phyloP scores from a whole-genome alignment of 2,888 invertebrate genomes.

The Caenorhabditis sp. region DNA sequence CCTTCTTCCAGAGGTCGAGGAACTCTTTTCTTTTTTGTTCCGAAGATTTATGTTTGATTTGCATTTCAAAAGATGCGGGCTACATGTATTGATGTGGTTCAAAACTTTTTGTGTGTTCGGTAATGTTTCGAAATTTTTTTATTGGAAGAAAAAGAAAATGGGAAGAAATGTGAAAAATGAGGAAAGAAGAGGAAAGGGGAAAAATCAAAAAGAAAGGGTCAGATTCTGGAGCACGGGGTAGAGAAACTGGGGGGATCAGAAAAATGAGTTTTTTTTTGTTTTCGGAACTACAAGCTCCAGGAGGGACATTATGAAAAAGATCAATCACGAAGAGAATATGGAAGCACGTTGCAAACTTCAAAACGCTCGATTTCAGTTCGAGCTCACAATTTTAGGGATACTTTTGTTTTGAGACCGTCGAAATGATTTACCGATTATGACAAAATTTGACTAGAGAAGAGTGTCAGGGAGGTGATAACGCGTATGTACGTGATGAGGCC shows the following conservation, averaged over 20 bases:
- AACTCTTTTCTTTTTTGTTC: slow-evolving; percentile 31
- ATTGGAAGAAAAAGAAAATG: slow-evolving; percentile 8
- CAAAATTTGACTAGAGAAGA: too few species aligned
- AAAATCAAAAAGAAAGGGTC: slow-evolving; percentile 11
- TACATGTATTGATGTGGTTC: neutral
- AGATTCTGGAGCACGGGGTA: neutral
- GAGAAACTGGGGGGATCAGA: neutral
- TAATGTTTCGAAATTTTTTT: slow-evolving; percentile 18
- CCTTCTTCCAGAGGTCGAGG: slow-evolving; percentile 31
- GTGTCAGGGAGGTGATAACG: too few species aligned
- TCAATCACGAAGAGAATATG: neutral
- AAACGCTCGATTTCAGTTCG: too few species aligned
- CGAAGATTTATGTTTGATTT: slow-evolving; percentile 47
- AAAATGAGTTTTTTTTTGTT: neutral
- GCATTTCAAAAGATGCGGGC: slow-evolving; percentile 43
- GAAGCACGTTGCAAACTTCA: too few species aligned
- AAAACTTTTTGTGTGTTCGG: slow-evolving; percentile 1
- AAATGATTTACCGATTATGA: too few species aligned
- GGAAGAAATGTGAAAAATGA: too few species aligned
- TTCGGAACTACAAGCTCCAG: neutral
- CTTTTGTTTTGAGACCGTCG: too few species aligned
- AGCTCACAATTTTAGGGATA: too few species aligned
- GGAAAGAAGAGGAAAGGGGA: neutral
- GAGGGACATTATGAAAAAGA: neutral
- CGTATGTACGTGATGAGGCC: too few species aligned